Evolutionary conservation across 1,140 invertebrate genomes (phyloP), one percentile per base, ranked within the genome.

Genomic region (Neodiprion lecontei): DNA sequence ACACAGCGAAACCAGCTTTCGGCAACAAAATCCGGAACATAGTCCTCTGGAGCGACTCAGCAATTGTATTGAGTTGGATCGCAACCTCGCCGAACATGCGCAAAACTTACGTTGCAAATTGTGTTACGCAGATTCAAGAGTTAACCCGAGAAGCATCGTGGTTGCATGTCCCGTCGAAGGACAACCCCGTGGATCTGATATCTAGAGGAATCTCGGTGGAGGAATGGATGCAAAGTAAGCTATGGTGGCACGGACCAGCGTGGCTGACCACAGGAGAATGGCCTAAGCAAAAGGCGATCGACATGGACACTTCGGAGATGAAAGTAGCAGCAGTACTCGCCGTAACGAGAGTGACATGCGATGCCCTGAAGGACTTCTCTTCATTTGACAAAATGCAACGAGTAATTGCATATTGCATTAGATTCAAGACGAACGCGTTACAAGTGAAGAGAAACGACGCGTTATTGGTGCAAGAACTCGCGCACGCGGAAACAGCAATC

Each of bases 31-130:
- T 84, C 66, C 12, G 68, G 4, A 73, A 82, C 9, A 74, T 81
- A 3, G 78, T 77, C 71, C 82, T 80, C 65, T 88, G 85, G 85
- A 81, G 81, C 0, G 86, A 89, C 72, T 88, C 88, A 9, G 86
- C 80, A 0, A 82, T 88, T 1, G 82, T 83, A 1, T 74, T 89
- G 40, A 75, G 77, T 1, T 89, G 87, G 86, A 77, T 88, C 21
- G 76, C 72, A 8, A 75, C 79, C 21, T 69, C 75, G 17, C 83
- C 86, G 14, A 79, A 75, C 74, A 40, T 49, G 50, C 84, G 82
- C 78, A 86, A 84, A 76, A 82, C 82, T 0, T 89, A 85, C 73
- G 80, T 79, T 0, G 78, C 78, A 1, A 81, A 84, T 70, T 70
- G 82, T 4, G 73, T 80, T 0, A 28, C 69, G 66, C 48, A 75